Evolutionary conservation across 2,888 invertebrate species (phyloP).

Genomic region (Leucophora obtusa): DNA sequence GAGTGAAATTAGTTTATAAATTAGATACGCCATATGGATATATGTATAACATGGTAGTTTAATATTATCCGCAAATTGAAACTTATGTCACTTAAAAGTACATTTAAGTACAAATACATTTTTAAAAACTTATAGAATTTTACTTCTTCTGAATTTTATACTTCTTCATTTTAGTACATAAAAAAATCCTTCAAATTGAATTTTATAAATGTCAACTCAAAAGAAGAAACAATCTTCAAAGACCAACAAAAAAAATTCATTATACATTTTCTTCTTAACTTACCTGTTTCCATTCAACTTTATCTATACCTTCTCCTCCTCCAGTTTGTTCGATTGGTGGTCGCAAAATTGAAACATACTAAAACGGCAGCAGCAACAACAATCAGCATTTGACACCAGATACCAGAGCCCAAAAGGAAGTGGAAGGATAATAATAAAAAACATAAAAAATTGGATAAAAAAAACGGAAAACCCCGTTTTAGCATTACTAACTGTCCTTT

Average conservation of each 20-base stretch:
- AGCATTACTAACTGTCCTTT: conserved; percentile 9
- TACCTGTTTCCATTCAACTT: conserved; percentile 95
- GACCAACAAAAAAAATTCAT: not conserved
- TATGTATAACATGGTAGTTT: too few species aligned
- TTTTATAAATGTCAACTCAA: not conserved
- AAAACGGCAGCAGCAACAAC: conserved; percentile 63
- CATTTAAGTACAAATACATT: too few species aligned
- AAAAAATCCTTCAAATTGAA: too few species aligned
- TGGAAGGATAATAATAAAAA: not conserved
- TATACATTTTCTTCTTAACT: conserved; percentile 65
- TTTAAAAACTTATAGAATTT: too few species aligned
- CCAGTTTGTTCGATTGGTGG: conserved; percentile 87
- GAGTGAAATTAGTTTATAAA: too few species aligned
- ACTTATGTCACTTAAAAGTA: too few species aligned
- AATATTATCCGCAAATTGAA: too few species aligned
- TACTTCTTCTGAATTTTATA: too few species aligned
- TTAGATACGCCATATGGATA: too few species aligned
- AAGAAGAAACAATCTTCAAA: not conserved
- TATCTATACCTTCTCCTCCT: conserved; percentile 85
- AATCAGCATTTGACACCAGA: not conserved
- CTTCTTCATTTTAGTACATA: too few species aligned
- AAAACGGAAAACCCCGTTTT: too few species aligned
- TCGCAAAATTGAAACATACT: conserved; percentile 92
- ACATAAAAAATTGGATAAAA: not conserved
- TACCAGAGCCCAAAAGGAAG: not conserved